Base-by-base conservation (phyloP, 2,797 vertebrate species). In the Microtus californicus region DNA sequence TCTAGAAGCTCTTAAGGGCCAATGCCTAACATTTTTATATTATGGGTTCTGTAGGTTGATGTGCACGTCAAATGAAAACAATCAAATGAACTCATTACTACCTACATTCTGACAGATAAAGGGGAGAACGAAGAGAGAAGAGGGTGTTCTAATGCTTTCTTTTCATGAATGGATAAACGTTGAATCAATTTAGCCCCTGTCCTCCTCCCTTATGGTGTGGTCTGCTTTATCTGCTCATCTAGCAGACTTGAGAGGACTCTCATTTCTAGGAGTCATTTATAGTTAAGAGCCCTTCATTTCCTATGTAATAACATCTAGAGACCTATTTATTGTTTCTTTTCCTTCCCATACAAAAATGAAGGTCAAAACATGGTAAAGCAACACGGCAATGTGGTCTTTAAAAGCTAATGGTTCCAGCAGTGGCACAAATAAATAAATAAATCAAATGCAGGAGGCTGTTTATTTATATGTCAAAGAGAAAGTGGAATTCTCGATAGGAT, bases 401-500 rank as follows among this genome's bases (percentile, higher is more conserved):
- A 71, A 91, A 77, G 61, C 14, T 31, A 23, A 88, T 23, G 3
- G 61, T 95, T 81, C 83, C 40, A 82, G 77, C 78, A 79, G 90
- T 6, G 13, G 92, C n/a, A 15, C n/a, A 86, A 74, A 74, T n/a
- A 56, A 89, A 93, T 85, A 95, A 96, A 93, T 45, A 96, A 93
- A 94, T 76, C 87, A 95, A 94, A 89, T 0, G 21, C 91, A 85
- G 87, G 73, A 95, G 94, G 85, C 31, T 95, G 94, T 95, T 97
- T 97, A 95, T 96, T 87, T 79, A 67, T 85, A 79, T 6, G 59
- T 95, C 95, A 95, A 82, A 96, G 82, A 94, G 89, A 96, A 92
- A 93, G 94, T 25, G 37, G 89, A 89, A 83, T 93, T 97, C 92
- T 93, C 95, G 37, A 87, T 7, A 92, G 90, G 77, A 85, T 90